Evolutionary conservation across 2,888 invertebrate species (phyloP).

Genomic region (Ichneumoninae sp.): DNA sequence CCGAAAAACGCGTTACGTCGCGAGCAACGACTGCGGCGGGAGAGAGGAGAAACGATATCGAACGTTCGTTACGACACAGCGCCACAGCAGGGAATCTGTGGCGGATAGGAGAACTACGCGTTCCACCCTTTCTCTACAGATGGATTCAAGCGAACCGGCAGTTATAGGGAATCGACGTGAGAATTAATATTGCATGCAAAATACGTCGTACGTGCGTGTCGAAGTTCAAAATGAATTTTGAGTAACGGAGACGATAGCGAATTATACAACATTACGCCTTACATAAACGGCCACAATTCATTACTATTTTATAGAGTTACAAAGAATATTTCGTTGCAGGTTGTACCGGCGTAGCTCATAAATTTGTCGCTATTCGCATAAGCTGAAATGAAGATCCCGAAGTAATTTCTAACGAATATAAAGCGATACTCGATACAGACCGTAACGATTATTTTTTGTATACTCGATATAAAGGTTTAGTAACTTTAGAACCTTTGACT

Average conservation of each 20-base stretch:
- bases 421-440: neutral
- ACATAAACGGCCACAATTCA: neutral
- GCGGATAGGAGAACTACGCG: neutral
- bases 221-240: neutral
- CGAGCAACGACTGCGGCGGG: neutral
- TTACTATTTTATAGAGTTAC: neutral
- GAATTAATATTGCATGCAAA: neutral
- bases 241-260: neutral
- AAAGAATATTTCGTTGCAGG: neutral
- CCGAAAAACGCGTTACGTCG: conserved; percentile 6
- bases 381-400: neutral
- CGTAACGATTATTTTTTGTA: neutral
- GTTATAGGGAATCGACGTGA: neutral
- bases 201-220: neutral
- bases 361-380: neutral
- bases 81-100: neutral
- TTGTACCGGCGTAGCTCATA: neutral
- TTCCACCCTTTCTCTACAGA: neutral
- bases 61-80: neutral
- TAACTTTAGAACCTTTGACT: neutral
- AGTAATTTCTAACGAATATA: neutral
- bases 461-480: neutral
- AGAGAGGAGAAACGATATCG: conserved; percentile 15
- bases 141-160: neutral
- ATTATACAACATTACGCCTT: neutral